These are phyloP conservation scores for Metallyticus violacea DNA, from an alignment of 2,888 invertebrate genomes.

Conservation along the genomic window DNA sequence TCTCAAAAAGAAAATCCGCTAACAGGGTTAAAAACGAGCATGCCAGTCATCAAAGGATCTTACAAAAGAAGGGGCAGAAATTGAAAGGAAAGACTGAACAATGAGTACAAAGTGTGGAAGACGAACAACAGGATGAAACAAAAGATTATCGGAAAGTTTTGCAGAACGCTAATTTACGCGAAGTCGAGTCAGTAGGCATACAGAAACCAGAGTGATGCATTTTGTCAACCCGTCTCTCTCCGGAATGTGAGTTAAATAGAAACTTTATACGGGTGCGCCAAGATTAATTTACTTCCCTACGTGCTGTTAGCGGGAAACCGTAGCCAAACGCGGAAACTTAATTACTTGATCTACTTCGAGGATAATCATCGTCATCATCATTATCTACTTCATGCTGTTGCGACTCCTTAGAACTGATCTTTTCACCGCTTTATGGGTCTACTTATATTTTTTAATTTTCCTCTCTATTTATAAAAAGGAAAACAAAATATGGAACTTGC, in stretches of 20 bases:
- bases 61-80: not conserved
- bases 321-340: not conserved
- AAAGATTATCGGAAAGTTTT: not conserved
- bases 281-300: not conserved
- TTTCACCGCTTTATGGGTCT: too few species aligned
- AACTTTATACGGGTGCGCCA: not conserved
- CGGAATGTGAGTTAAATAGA: not conserved
- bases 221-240: not conserved
- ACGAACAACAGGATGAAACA: not conserved
- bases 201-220: not conserved
- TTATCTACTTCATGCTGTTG: too few species aligned
- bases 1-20: not conserved
- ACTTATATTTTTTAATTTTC: too few species aligned
- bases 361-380: too few species aligned
- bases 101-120: not conserved
- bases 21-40: not conserved
- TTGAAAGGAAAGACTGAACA: not conserved
- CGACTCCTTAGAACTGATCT: too few species aligned
- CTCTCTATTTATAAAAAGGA: too few species aligned
- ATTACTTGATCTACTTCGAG: too few species aligned
- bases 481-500: too few species aligned
- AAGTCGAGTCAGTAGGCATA: not conserved
- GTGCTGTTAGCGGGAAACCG: not conserved
- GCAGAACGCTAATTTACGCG: not conserved
- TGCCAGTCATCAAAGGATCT: not conserved